Evolutionary conservation across 2,888 invertebrate species (phyloP).

Genomic region (Epirrita christyi): DNA sequence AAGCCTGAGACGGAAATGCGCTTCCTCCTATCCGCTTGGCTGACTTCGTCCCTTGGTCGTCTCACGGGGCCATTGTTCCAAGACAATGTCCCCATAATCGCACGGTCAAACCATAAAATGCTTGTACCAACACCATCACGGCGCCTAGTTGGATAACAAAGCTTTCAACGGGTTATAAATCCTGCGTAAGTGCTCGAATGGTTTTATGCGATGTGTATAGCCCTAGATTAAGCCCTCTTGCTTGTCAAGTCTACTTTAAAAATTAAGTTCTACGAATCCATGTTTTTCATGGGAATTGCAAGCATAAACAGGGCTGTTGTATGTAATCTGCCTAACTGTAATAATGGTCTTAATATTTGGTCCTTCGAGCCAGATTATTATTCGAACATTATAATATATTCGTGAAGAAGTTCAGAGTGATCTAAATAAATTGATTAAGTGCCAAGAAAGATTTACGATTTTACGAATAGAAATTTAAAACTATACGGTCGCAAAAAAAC

Average conservation of each 20-base stretch:
- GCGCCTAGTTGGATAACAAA: slow-evolving; percentile 39
- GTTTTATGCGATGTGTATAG: slow-evolving; percentile 23
- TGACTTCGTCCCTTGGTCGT: slow-evolving; percentile 55
- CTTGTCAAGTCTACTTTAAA: slow-evolving; percentile 1
- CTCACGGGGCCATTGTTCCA: slow-evolving; percentile 57
- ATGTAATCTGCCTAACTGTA: background rate
- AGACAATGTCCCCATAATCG: slow-evolving; percentile 52
- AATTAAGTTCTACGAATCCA: background rate
- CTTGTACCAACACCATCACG: slow-evolving; percentile 36
- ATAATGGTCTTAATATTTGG: background rate
- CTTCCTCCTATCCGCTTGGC: slow-evolving; percentile 67
- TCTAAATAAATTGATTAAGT: background rate
- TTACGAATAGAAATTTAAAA: background rate
- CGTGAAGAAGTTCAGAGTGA: background rate
- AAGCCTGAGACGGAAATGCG: slow-evolving; percentile 65
- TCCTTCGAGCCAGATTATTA: background rate
- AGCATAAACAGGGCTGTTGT: background rate
- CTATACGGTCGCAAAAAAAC: slow-evolving; percentile 1
- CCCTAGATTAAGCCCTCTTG: slow-evolving; percentile 15
- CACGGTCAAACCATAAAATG: slow-evolving; percentile 44
- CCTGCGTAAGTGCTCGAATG: slow-evolving; percentile 15
- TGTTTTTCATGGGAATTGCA: background rate
- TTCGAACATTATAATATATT: background rate
- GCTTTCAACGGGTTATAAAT: slow-evolving; percentile 30
- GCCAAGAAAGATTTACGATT: slow-evolving; percentile 1